Evolutionary conservation across 1,140 invertebrate genomes (phyloP), one percentile per base, ranked within the genome.

Genomic region (Hydropsyche tenuis): DNA sequence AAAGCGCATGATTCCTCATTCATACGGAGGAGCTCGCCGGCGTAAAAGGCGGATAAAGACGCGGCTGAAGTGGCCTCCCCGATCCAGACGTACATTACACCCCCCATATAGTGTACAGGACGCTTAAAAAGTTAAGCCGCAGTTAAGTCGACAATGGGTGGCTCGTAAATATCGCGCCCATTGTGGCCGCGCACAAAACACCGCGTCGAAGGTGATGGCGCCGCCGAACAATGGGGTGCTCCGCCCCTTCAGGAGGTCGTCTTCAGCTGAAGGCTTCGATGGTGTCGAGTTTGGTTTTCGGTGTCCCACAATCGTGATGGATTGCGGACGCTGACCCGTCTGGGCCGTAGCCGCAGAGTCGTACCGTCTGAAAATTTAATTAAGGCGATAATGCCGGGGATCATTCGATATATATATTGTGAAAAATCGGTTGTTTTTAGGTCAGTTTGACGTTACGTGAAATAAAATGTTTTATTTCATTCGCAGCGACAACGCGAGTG

Each of bases 71-170:
- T n/a, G n/a, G n/a, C n/a, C n/a, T n/a, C n/a, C 30, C 3, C 3
- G 30, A 9, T 37, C 30, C 30, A 37, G 3, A 37, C 9, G 30
- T 37, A 37, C 30, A 37, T n/a, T n/a, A n/a, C n/a, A n/a, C n/a
- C n/a, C n/a, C 30, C 30, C 30, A 37, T 9, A 37, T 37, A 37
- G 56, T 20, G 56, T 20, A 5, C 16, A 43, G 9, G 56, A 20
- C 56, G 56, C 56, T 60, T 60, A 60, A 60, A 60, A 60, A 60
- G 56, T 60, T 60, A 60, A 60, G 56, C 56, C 56, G 56, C 56
- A 60, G 56, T 60, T 60, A 60, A 60, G 56, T 60, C 56, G 56
- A 60, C 56, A 60, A 60, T 60, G 56, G 56, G 18, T 20, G 4
- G 11, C 25, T 60, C 56, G 56, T 60, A 60, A 60, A 60, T 60